phyloP scores from a whole-genome alignment of 2,888 invertebrate species.

The Pammene fasciana region DNA sequence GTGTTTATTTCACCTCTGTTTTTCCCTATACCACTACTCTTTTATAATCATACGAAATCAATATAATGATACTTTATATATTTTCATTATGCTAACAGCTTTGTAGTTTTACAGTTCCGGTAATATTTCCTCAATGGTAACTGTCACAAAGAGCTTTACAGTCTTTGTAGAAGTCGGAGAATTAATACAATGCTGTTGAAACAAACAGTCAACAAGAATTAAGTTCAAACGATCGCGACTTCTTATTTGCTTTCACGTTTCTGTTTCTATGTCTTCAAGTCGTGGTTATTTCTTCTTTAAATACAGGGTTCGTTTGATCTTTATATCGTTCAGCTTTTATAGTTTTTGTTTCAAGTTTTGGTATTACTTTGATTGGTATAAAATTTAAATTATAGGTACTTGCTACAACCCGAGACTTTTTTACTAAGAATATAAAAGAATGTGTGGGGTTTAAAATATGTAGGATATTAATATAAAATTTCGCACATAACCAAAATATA shows the following conservation, averaged over 20 bases:
- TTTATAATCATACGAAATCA: too few species aligned
- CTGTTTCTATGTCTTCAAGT: conserved; percentile 5
- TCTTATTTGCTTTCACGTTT: conserved; percentile 8
- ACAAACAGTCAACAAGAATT: conserved; percentile 9
- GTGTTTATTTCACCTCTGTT: too few species aligned
- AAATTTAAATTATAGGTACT: too few species aligned
- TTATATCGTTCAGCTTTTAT: too few species aligned
- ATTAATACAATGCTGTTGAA: conserved; percentile 19
- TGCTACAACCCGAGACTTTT: too few species aligned
- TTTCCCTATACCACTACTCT: too few species aligned
- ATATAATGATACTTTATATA: too few species aligned
- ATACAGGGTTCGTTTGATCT: neutral
- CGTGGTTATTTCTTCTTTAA: neutral
- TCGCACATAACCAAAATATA: too few species aligned
- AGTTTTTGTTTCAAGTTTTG: neutral
- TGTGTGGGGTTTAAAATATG: too few species aligned
- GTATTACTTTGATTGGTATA: neutral
- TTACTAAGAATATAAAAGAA: too few species aligned
- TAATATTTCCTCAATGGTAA: conserved; percentile 8
- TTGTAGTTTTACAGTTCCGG: neutral
- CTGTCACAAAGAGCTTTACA: conserved; percentile 10
- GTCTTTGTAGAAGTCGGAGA: conserved; percentile 12
- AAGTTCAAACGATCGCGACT: neutral
- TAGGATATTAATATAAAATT: too few species aligned
- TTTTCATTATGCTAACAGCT: neutral